Base-by-base conservation (phyloP, 2,113 vertebrate species). In the Dipodomys stephensi region DNA sequence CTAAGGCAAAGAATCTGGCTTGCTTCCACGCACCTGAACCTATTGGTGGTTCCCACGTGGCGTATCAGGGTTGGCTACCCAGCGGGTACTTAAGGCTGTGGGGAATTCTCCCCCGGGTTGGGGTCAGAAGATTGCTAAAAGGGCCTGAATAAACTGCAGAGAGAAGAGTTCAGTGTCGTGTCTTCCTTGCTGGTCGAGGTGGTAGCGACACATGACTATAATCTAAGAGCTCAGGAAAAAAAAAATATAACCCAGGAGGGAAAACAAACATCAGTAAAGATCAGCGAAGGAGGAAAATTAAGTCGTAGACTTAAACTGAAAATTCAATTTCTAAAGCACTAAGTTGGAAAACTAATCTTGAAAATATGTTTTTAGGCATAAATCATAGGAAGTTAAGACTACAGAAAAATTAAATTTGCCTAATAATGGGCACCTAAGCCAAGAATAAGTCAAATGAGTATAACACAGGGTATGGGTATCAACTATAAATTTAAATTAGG, bases 301-400 rank as follows among this genome's bases (percentile, higher is more conserved):
- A 82, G 65, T 2, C 77, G 22, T 57, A 72, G 73, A 69, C n/a
- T 2, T 25, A 71, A 93, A 6, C 3, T 83, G 23, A 86, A 73
- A 89, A 83, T 89, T 89, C 7, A 79, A 80, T 92, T 91, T 81
- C 9, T 74, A 62, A 93, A 89, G 57, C 39, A 89, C 2, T 86
- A 85, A 78, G 20, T 67, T 83, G 28, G 27, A 95, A 83, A 68
- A 80, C 12, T 27, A 2, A 83, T 76, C 9, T 23, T 32, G 4
- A 20, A 16, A 88, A 95, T 83, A 69, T 79, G 10, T 86, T 80
- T 79, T 35, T 71, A 79, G 2, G 8, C 7, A 44, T 46, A 78
- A 92, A 71, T 87, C 19, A 76, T 44, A 79, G 18, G 44, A 82
- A 83, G 10, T 85, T 53, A 8, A 64, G 32, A 76, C 7, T 46